A percentile compares a stretch with the other conserved stretches of the same genome.
Conservation (phyloP, 2,888 invertebrate species). For the Monoplex corrugatus region DNA sequence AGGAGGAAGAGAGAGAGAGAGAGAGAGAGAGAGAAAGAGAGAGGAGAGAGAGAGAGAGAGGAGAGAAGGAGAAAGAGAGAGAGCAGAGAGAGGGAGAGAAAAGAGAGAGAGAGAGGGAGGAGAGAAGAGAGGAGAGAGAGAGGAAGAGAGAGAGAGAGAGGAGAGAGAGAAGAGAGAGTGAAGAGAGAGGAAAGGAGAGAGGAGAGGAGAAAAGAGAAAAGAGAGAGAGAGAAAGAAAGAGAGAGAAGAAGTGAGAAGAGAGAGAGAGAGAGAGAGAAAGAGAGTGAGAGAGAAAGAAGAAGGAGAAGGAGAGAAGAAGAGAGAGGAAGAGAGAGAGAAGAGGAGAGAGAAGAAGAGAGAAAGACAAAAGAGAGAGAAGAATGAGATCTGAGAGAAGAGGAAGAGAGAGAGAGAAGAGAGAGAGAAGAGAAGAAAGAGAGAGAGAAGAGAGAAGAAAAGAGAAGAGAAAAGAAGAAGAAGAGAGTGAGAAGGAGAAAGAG, state of each 20-base stretch:
- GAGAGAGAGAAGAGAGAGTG: background rate
- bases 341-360: background rate
- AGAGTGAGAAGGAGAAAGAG: background rate
- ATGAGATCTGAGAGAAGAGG: background rate
- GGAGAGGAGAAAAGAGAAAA: background rate
- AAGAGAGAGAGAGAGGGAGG: background rate
- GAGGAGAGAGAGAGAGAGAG: no score
- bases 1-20: no score
- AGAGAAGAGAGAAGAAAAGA: background rate
- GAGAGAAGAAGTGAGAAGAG: no score
- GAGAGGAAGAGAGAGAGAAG: background rate
- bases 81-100: background rate
- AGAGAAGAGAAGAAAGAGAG: background rate
- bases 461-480: background rate
- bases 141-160: background rate
- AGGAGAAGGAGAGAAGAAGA: background rate
- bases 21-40: no score
- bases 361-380: background rate
- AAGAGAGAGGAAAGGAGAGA: background rate
- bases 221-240: no score
- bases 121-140: background rate
- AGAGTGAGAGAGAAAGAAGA: background rate
- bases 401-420: background rate
- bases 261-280: no score
- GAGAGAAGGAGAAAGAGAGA: background rate